Evolutionary conservation across 2,888 invertebrate species (phyloP), one percentile per base, ranked within the genome.

Genomic region (Agrochola lota): DNA sequence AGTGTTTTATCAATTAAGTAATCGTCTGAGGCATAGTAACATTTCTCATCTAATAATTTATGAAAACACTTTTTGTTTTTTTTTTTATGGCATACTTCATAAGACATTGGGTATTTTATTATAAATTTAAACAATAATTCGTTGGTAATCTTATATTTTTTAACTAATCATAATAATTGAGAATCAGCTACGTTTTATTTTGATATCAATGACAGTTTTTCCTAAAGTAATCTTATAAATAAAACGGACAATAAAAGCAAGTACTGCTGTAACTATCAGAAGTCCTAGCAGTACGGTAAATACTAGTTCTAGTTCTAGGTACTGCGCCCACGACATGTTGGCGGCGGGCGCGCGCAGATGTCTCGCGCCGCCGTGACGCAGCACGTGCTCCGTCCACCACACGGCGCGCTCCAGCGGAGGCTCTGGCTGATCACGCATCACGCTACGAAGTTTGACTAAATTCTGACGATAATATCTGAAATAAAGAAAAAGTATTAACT

Each of bases 361-460:
- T 52, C 52, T 23, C 8, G 52, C 52, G 23, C 52, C 52, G 9
- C 52, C 23, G 52, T 52, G 52, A 52, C 52, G 52, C 52, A 52
- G 23, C 23, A 52, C 52, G 52, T 52, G 9, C 52, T 52, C 52
- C 52, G 52, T 52, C 52, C 52, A 52, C 52, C 92, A 96, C 23
- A 96, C 87, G 0, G 95, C 95, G 17, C 94, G 93, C 20, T 93
- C 92, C 62, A 93, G 23, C 20, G 52, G 52, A 52, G 23, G 52
- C 52, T 85, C 80, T 0, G 85, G 87, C 60, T 87, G 73, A 30
- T 87, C 89, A 0, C 11, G 55, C 63, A 88, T 85, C 3, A 84
- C 5, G 0, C 64, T 64, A 9, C 77, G 73, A 0, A 89, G 78
- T 12, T 68, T 69, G 2, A 60, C 8, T 5, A 89, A 69, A 35